These are phyloP conservation scores for Prietella phreatophila DNA, from an alignment of 2,113 vertebrate genomes.

Conservation along the genomic window DNA sequence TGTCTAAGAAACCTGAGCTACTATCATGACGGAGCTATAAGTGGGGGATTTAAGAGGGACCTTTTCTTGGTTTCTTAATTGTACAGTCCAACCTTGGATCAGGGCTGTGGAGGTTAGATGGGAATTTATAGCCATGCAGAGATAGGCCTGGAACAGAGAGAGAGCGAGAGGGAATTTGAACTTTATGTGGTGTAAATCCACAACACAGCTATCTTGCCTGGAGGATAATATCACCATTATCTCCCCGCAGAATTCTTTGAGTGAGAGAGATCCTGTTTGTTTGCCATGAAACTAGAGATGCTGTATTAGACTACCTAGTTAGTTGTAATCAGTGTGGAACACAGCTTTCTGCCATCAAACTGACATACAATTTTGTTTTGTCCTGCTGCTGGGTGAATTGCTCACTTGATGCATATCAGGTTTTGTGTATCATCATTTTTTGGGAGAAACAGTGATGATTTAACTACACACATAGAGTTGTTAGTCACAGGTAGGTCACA, in stretches of 20 bases:
- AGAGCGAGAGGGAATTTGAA: not conserved
- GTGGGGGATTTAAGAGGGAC: conserved; percentile 2
- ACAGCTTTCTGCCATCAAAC: not conserved
- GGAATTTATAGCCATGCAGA: not conserved
- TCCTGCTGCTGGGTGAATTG: not conserved
- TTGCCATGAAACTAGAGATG: not conserved
- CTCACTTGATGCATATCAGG: not conserved
- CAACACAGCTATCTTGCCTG: not conserved
- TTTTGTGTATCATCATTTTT: not conserved
- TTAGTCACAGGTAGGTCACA: not conserved
- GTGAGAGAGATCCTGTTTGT: not conserved
- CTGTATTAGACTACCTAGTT: not conserved
- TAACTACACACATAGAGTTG: not conserved
- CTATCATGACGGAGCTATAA: not conserved
- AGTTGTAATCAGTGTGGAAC: not conserved
- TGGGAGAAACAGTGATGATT: not conserved
- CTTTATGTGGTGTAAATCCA: not conserved
- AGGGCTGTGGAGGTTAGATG: not conserved
- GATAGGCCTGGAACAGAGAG: not conserved
- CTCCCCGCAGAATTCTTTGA: not conserved
- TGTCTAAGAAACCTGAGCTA: conserved; percentile 2
- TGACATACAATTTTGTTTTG: not conserved
- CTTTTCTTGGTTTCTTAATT: not conserved
- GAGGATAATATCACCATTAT: not conserved
- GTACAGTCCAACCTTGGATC: not conserved